Base-by-base conservation (phyloP, 2,888 invertebrate species). In the Tachina grossa region DNA sequence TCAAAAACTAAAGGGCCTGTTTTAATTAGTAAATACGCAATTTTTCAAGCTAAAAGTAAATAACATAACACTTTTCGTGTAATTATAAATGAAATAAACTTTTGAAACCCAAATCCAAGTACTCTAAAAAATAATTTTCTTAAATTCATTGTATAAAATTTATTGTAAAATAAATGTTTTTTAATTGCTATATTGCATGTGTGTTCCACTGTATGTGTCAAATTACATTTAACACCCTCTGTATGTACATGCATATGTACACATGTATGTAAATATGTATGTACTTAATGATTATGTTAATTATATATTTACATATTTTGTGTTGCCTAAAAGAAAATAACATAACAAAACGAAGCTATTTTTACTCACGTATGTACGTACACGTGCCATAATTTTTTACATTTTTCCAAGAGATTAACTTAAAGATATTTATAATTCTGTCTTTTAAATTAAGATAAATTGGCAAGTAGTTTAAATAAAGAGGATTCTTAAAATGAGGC, bases 391-490 rank as follows among this genome's bases (percentile, higher is more conserved):
- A 66, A 31, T 49, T 66, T 49, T 66, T 31, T 47, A 14, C 14
- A 66, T 66, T 31, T 49, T 66, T 66, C 9, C 49, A 47, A 31
- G 31, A 31, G 59, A 22, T 66, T 31, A 66, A n/a, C 31, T 6
- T 5, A 11, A 49, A 10, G 4, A 22, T 57, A 57, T 39, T 39
- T 39, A 31, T 14, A 39, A 63, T 43, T 63, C 19, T 10, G 0
- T 63, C 43, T 16, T 41, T 6, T 45, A 22, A 19, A 43, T 39
- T 53, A 53, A 16, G 53, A 53, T 19, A 19, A 59, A 22, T 31
- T 57, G 14, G 31, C 55, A 57, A 57, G 13, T 31, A 57, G 31
- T 57, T 31, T 31, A 61, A 43, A 61, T 43, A 39, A n/a, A 1
- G 0, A 41, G 16, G 10, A 31, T 31, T 5, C 6, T 4, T 31